phyloP scores from a whole-genome alignment of 1,140 invertebrate genomes.

The Achatina immaculata region DNA sequence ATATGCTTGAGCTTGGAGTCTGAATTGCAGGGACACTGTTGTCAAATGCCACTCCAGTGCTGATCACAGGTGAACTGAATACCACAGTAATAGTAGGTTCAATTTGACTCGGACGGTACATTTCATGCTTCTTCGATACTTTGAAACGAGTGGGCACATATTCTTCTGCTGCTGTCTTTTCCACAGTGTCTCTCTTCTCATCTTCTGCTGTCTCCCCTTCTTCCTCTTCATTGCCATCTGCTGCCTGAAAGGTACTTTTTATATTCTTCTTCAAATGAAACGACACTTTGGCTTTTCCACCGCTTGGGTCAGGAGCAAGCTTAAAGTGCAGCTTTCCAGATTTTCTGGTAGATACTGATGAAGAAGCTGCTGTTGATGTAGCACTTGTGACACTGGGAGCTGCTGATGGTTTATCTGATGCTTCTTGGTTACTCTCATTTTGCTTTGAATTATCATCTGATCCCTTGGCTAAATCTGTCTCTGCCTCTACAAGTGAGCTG shows the following conservation, averaged over 20 bases:
- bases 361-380: neutral
- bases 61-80: constrained; percentile 4
- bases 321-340: constrained; percentile 26
- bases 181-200: constrained; percentile 3
- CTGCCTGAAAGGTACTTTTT: neutral
- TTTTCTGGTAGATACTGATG: neutral
- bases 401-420: neutral
- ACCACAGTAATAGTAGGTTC: neutral
- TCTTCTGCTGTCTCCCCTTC: neutral
- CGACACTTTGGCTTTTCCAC: constrained; percentile 27
- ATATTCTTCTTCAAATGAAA: constrained; percentile 24
- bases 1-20: neutral
- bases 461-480: too few relatives aligned
- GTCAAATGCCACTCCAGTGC: neutral
- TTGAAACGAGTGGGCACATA: constrained; percentile 31
- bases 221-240: constrained; percentile 19
- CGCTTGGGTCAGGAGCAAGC: neutral
- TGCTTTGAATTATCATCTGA: too few relatives aligned
- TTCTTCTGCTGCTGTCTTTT: constrained; percentile 27
- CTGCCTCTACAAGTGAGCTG: too few relatives aligned
- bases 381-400: too few relatives aligned
- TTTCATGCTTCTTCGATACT: constrained; percentile 35
- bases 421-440: too few relatives aligned
- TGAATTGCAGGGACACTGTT: neutral
- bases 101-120: constrained; percentile 5